Base-by-base conservation (phyloP, 1,140 invertebrate genomes). In the Bombus balteatus region DNA sequence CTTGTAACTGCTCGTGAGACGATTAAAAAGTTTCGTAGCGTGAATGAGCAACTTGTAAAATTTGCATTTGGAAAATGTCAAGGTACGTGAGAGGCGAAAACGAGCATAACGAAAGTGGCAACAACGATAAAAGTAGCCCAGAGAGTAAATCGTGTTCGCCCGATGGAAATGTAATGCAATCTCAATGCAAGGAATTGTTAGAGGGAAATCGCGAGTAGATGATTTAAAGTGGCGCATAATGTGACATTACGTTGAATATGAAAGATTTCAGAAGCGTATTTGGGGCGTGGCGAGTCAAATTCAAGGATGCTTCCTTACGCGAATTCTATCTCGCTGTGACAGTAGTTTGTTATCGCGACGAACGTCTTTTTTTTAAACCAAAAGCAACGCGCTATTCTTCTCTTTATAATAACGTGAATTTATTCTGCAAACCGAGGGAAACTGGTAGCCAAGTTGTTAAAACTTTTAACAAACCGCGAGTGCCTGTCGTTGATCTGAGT, bases 31-130 rank as follows among this genome's bases (percentile, higher is more conserved):
- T 68, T 68, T 28, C 39, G 1, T 10, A 34, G 25, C 28, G 68
- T 18, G n/a, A 59, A 41, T 53, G 13, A 41, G 22, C 37, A 66
- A 39, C 59, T 68, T 62, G 18, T 39, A 22, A 53, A 68, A 68
- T 83, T 83, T 77, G 62, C 34, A 39, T 76, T 53, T 28, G 37
- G 37, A 28, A 77, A 66, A 41, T 12, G 41, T 77, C 43, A 13
- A 68, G 80, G 32, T 3, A 53, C 43, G 73, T 25, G 74, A 57
- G 25, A 37, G 37, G 39, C 5, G 39, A 25, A 39, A 59, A 34
- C 47, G 25, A 25, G 15, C 57, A 43, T 18, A 53, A 82, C 43
- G 81, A 76, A 83, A 76, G 43, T 53, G 10, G 81, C 34, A 10
- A 39, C 25, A 22, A 32, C 37, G 28, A 76, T n/a, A 15, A 47